Conservation (phyloP, 2,888 invertebrate species). For the Pinctada fucata region DNA sequence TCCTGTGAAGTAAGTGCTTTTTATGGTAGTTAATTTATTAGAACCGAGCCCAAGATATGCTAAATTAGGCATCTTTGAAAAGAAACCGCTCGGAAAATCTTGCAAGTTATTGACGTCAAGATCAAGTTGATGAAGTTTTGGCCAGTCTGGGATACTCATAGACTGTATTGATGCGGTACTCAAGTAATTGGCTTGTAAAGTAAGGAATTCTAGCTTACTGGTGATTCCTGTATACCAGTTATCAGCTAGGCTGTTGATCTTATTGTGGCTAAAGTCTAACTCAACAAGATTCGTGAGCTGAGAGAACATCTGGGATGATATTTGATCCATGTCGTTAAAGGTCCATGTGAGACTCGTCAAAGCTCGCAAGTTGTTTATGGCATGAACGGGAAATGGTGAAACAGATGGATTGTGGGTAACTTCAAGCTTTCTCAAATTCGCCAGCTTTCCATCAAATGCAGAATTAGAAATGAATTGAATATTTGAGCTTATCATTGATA, state of each 20-base stretch:
- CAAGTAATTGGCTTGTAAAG: conserved; percentile 44
- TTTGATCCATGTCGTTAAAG: conserved; percentile 45
- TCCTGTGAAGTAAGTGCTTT: conserved; percentile 45
- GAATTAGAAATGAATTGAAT: conserved; percentile 38
- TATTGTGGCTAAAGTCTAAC: conserved; percentile 50
- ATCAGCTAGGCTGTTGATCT: conserved; percentile 29
- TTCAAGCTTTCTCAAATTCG: conserved; percentile 43
- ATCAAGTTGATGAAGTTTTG: conserved; percentile 41
- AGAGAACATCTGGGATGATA: conserved; percentile 46
- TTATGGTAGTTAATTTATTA: conserved; percentile 51
- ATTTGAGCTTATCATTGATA: conserved; percentile 44
- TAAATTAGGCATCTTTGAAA: conserved; percentile 55
- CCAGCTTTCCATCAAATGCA: conserved; percentile 47
- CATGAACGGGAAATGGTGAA: conserved; percentile 44
- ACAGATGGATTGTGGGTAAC: conserved; percentile 39
- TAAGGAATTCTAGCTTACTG: conserved; percentile 38
- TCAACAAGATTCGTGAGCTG: conserved; percentile 42
- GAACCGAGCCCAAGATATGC: conserved; percentile 51
- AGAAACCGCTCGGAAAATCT: conserved; percentile 44
- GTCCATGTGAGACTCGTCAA: conserved; percentile 47
- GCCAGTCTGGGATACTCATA: conserved; percentile 43
- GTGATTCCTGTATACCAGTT: conserved; percentile 44
- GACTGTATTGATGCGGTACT: conserved; percentile 27
- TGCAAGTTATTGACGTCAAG: conserved; percentile 30
- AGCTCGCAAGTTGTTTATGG: conserved; percentile 40